These are phyloP conservation scores for Amphipyra berbera DNA, from an alignment of 2,888 invertebrate genomes.

Conservation along the genomic window DNA sequence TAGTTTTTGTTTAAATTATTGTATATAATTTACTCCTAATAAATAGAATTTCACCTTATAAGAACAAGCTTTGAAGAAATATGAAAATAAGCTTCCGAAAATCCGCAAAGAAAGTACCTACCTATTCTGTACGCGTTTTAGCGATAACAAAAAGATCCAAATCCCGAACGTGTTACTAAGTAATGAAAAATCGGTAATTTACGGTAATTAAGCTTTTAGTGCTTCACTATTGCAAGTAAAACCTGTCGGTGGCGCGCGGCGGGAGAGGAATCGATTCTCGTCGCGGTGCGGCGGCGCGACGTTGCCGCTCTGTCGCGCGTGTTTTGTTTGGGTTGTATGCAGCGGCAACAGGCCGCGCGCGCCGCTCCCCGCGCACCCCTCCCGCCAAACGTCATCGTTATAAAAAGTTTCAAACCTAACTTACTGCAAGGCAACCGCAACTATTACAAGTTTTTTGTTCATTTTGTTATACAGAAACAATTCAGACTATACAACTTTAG, in stretches of 20 bases:
- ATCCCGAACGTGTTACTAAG: conserved; percentile 47
- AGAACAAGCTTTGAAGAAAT: neutral
- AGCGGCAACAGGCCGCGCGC: conserved; percentile 70
- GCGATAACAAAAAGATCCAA: conserved; percentile 32
- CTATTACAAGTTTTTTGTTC: conserved; percentile 42
- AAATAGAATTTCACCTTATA: too few species aligned
- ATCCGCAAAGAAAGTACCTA: conserved; percentile 4
- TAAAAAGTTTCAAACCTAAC: conserved; percentile 59
- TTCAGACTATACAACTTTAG: conserved; percentile 14
- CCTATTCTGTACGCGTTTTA: conserved; percentile 6
- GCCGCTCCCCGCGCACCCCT: conserved; percentile 27
- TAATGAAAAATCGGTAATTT: conserved; percentile 76
- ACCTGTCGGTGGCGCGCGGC: conserved; percentile 68
- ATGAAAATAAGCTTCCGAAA: neutral
- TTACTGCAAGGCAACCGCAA: conserved; percentile 48
- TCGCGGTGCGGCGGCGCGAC: conserved; percentile 68
- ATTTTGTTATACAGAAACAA: conserved; percentile 26
- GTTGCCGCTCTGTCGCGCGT: conserved; percentile 84
- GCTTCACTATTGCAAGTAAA: conserved; percentile 79
- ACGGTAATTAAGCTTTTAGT: conserved; percentile 81
- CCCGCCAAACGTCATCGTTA: conserved; percentile 62
- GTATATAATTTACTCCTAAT: too few species aligned
- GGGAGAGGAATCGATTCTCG: conserved; percentile 78
- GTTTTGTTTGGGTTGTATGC: conserved; percentile 86
- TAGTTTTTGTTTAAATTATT: too few species aligned